These are phyloP conservation scores for Melanerpes aurifrons DNA, from an alignment of 2,113 vertebrate species.

Conservation along the genomic window DNA sequence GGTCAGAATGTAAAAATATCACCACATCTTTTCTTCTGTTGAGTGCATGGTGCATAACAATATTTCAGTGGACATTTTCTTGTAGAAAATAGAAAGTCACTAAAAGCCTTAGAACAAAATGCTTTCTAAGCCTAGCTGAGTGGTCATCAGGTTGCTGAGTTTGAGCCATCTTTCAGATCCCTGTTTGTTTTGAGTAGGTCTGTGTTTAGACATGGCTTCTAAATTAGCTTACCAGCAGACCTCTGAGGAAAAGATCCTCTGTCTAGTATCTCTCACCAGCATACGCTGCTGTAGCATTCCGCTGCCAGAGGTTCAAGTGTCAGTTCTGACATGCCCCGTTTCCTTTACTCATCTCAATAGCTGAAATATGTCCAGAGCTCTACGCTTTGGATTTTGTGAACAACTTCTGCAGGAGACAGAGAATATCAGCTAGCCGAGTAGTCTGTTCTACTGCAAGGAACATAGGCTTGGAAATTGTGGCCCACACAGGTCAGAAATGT, in stretches of 20 bases:
- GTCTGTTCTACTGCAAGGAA: neutral
- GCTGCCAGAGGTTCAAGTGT: neutral
- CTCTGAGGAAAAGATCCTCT: neutral
- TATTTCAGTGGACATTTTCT: neutral
- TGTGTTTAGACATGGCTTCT: neutral
- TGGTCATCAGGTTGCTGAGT: neutral
- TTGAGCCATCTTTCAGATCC: neutral
- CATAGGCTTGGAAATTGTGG: neutral
- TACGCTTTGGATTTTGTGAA: neutral
- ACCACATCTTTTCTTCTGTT: neutral
- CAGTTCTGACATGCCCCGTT: neutral
- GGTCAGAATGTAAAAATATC: neutral
- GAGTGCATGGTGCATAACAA: neutral
- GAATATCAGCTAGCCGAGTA: neutral
- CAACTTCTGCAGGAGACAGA: neutral
- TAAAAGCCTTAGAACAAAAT: neutral
- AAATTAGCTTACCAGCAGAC: neutral
- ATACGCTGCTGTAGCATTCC: neutral
- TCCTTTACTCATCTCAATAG: neutral
- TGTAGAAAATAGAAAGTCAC: neutral
- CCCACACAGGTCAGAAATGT: neutral
- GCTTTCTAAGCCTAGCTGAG: neutral
- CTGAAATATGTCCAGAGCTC: neutral
- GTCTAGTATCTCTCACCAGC: neutral
- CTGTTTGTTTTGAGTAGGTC: neutral